These are phyloP conservation scores for Acanthurus lineatus DNA, from an alignment of 2,797 vertebrate species.

Conservation along the genomic window DNA sequence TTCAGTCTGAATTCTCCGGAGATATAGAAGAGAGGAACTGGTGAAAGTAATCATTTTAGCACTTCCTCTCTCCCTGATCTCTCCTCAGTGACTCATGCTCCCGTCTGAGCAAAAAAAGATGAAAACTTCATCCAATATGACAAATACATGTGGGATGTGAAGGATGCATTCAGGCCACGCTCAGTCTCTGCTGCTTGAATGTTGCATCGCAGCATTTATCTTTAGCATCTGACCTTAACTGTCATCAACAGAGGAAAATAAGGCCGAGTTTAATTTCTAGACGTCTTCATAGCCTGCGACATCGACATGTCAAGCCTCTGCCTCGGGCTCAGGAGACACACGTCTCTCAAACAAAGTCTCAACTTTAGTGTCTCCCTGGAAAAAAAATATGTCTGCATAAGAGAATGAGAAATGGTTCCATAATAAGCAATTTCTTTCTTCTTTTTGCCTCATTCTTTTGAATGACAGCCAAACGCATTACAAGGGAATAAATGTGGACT, in stretches of 20 bases:
- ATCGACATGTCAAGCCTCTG: constrained; percentile 32
- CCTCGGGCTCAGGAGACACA: constrained; percentile 31
- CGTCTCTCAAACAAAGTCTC: constrained; percentile 12
- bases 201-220: constrained; percentile 70
- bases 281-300: constrained; percentile 42
- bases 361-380: constrained; percentile 32
- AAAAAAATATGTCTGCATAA: constrained; percentile 34
- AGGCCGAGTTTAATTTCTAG: constrained; percentile 40
- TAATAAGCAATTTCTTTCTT: constrained; percentile 26
- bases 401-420: constrained; percentile 43
- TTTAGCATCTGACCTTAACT: constrained; percentile 38
- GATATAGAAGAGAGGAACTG: constrained; percentile 69
- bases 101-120: constrained; percentile 56
- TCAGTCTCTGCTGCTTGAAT: constrained; percentile 36
- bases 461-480: constrained; percentile 67
- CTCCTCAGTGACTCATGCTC: constrained; percentile 59
- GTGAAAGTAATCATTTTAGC: constrained; percentile 79
- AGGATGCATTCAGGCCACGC: constrained; percentile 67
- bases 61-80: constrained; percentile 73
- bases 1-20: constrained; percentile 67
- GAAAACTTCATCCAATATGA: constrained; percentile 66
- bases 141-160: constrained; percentile 67
- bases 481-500: constrained; percentile 55
- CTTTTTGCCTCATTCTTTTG: constrained; percentile 55
- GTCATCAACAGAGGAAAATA: constrained; percentile 25